Percentiles rank a stretch among this genome's conserved stretches.
Evolutionary conservation across 2,113 vertebrate species (phyloP).

Genomic region (Myotis brandtii): DNA sequence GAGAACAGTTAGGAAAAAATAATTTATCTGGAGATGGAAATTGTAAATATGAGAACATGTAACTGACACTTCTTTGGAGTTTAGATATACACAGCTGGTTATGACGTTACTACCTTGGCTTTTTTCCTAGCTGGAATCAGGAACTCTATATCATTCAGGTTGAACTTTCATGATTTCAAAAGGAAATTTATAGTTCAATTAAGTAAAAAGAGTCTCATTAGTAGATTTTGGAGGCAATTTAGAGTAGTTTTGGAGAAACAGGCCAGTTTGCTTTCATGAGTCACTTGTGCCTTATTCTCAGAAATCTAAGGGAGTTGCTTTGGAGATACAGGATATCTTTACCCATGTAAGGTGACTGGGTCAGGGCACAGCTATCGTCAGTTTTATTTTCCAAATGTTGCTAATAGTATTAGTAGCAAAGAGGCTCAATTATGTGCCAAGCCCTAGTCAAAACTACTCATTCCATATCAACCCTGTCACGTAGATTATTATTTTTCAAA

Average conservation of each 20-base stretch:
- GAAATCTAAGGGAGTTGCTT: neutral
- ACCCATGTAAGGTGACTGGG: neutral
- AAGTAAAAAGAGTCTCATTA: conserved; percentile 56
- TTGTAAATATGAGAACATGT: conserved; percentile 48
- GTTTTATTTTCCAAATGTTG: conserved; percentile 35
- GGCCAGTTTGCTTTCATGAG: conserved; percentile 14
- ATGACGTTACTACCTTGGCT: conserved; percentile 45
- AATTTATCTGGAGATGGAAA: conserved; percentile 41
- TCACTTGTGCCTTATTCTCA: neutral
- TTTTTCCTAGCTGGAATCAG: conserved; percentile 23
- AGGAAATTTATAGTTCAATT: conserved; percentile 64
- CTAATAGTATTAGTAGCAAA: neutral
- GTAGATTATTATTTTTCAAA: neutral
- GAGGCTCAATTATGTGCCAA: neutral
- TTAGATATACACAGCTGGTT: conserved; percentile 57
- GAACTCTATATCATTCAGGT: conserved; percentile 29
- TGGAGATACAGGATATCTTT: neutral
- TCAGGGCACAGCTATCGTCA: neutral
- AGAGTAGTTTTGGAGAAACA: conserved; percentile 19
- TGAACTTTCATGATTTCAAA: conserved; percentile 35
- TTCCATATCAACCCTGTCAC: neutral
- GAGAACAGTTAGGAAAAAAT: conserved; percentile 56
- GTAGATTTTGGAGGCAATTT: conserved; percentile 19
- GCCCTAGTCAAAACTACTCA: neutral
- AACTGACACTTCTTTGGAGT: conserved; percentile 54